phyloP scores from a whole-genome alignment of 2,888 invertebrate genomes.

The Oasisia sp. region DNA sequence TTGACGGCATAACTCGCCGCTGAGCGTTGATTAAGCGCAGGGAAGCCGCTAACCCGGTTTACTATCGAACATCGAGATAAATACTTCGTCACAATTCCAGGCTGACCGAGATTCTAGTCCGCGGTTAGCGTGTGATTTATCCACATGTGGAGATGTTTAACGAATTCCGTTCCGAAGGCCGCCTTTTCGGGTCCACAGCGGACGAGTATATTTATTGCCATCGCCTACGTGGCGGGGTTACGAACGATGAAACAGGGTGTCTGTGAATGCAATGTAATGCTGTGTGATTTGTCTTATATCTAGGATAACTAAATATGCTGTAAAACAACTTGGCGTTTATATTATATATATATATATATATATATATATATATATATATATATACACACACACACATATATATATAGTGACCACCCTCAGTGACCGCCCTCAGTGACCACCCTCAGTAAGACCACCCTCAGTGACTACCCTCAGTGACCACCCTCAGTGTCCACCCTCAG shows the following conservation, averaged over 20 bases:
- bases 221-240: not conserved
- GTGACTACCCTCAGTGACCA: no score
- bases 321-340: not conserved
- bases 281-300: not conserved
- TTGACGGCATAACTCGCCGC: no score
- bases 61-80: constrained; percentile 4
- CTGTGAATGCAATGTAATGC: not conserved
- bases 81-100: constrained; percentile 6
- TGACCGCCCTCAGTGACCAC: no score
- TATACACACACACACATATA: not conserved
- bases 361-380: not conserved
- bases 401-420: no score
- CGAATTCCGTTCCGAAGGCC: constrained; percentile 17
- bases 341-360: not conserved
- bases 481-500: no score
- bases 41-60: not conserved
- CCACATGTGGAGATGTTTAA: constrained; percentile 1
- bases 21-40: no score
- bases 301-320: not conserved
- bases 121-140: not conserved
- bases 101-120: not conserved
- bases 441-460: no score
- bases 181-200: not conserved
- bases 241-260: not conserved
- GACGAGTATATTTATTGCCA: not conserved